Conservation (phyloP, 2,113 vertebrate genomes). For the Willisornis vidua region DNA sequence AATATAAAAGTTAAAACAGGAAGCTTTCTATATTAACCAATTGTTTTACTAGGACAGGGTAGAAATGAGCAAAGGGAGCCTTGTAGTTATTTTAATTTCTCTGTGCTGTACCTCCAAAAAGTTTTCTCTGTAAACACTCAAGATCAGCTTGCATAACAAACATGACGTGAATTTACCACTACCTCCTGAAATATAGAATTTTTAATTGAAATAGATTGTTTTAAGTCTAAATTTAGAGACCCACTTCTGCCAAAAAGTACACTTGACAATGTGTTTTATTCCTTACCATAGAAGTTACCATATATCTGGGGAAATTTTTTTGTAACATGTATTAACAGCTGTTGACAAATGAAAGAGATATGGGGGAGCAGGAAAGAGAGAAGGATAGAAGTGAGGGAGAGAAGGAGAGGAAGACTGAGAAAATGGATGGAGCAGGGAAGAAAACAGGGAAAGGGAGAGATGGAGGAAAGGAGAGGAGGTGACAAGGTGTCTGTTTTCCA, state of each 20-base stretch:
- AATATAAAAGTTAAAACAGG: slow-evolving; percentile 47
- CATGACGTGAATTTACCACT: background rate
- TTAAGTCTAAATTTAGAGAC: background rate
- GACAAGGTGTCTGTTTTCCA: background rate
- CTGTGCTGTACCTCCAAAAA: background rate
- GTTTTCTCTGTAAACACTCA: background rate
- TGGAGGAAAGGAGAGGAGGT: background rate
- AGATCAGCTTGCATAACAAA: slow-evolving; percentile 13
- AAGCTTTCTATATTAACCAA: background rate
- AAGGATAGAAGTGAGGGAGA: background rate
- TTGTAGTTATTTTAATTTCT: background rate
- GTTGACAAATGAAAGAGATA: background rate
- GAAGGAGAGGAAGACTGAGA: background rate
- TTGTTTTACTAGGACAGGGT: background rate
- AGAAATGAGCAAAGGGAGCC: background rate
- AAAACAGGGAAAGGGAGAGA: background rate
- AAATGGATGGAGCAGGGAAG: background rate
- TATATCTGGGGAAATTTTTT: background rate
- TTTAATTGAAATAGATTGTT: background rate
- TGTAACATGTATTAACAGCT: background rate
- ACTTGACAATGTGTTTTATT: background rate
- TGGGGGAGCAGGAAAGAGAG: background rate
- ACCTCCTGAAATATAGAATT: background rate
- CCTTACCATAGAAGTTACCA: background rate
- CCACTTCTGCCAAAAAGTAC: background rate